Percentiles rank a stretch among this genome's conserved stretches.
Conservation (phyloP, 2,113 vertebrate species). For the Ameiurus melas region DNA sequence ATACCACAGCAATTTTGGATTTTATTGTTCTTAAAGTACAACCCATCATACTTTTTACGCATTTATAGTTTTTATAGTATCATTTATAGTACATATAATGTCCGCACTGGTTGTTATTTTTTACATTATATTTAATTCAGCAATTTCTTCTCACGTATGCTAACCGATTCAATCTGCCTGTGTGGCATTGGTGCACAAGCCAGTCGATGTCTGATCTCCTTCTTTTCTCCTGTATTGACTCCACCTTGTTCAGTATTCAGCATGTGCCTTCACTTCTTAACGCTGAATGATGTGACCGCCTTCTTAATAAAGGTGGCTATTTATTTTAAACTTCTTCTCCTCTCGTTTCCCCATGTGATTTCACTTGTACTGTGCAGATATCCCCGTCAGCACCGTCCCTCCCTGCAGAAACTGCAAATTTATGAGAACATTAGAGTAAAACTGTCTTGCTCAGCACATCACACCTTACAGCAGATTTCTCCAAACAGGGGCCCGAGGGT, state of each 20-base stretch:
- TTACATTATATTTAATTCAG: neutral
- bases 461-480: neutral
- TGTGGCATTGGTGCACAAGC: neutral
- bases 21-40: neutral
- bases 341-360: neutral
- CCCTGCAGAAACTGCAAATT: constrained; percentile 18
- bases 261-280: neutral
- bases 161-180: neutral
- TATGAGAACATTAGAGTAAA: constrained; percentile 20
- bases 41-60: neutral
- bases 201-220: neutral
- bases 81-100: neutral
- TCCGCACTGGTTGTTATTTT: neutral
- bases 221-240: constrained; percentile 11
- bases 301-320: constrained; percentile 20
- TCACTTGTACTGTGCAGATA: neutral
- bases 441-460: constrained; percentile 20
- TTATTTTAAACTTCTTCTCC: constrained; percentile 11
- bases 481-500: constrained; percentile 2
- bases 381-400: neutral
- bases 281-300: neutral
- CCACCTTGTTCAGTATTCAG: constrained; percentile 5
- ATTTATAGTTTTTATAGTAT: no score
- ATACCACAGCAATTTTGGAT: neutral
- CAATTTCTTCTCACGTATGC: neutral